Conservation (phyloP, 2,888 invertebrate genomes). For the Lithophane socia region DNA sequence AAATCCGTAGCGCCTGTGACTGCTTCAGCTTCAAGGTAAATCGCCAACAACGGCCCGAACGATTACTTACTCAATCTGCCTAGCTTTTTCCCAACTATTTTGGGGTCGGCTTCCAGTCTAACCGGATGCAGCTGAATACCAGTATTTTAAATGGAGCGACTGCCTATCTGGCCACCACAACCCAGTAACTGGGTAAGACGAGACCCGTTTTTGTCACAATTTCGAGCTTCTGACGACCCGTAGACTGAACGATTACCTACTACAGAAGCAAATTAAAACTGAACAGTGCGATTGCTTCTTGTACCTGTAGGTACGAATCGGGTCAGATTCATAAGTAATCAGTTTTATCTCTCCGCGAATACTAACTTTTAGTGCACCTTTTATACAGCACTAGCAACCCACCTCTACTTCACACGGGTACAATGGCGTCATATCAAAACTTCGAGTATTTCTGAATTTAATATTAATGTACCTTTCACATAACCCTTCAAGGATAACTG, state of each 20-base stretch:
- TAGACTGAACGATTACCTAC: background rate
- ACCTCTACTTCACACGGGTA: background rate
- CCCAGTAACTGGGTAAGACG: too few species aligned
- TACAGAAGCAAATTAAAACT: conserved; percentile 1
- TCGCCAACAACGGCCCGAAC: background rate
- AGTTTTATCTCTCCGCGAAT: background rate
- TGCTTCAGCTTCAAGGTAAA: background rate
- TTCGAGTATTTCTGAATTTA: background rate
- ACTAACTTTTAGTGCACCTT: background rate
- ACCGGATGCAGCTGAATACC: too few species aligned
- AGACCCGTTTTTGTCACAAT: too few species aligned
- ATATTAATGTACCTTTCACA: background rate
- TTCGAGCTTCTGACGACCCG: too few species aligned
- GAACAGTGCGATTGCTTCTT: background rate
- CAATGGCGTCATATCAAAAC: background rate
- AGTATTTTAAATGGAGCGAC: too few species aligned
- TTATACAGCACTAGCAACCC: background rate
- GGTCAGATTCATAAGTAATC: too few species aligned
- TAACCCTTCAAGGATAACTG: background rate
- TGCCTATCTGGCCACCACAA: too few species aligned
- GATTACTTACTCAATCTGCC: background rate
- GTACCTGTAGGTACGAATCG: background rate
- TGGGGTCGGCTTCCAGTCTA: too few species aligned
- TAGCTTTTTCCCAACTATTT: too few species aligned
- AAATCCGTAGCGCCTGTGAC: background rate